Base-by-base conservation (phyloP, 2,113 vertebrate species). In the Zosterops pallidus region DNA sequence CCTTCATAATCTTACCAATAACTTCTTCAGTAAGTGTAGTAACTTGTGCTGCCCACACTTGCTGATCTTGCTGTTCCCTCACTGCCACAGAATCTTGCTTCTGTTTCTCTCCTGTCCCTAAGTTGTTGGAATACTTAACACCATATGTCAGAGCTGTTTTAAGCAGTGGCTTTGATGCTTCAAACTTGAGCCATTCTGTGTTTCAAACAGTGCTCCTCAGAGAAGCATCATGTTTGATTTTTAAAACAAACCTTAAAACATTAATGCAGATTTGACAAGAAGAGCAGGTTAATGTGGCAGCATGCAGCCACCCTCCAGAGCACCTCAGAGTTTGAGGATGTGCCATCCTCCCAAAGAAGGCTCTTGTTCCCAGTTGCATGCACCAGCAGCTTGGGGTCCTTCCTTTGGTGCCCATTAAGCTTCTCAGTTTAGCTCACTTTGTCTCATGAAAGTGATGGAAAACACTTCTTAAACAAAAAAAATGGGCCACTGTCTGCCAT, bases 401-500 rank as follows among this genome's bases (percentile, higher is more conserved):
- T 71, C 14, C 33, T 80, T 64, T 20, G 46, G 2, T 70, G 33
- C n/a, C 39, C 5, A 3, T 56, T 72, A 77, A 46, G 5, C 14
- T 63, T 85, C 15, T 79, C 39, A 68, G 14, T 71, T 69, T 63
- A 68, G 42, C 10, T 57, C 14, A 28, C 39, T 60, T 64, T 56
- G 20, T 64, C 12, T 74, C 31, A 13, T 2, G 4, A 47, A 76
- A 63, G 20, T 46, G 37, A 47, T 29, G 13, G 41, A 77, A 80
- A 84, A 29, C 21, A 21, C 18, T 67, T 68, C 10, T 62, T 37
- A 25, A 4, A 10, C 4, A 47, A 63, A 60, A 35, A 35, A 15
- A 11, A 7, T 4, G 33, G 18, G 9, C 26, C 0, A 2, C 37
- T 4, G 3, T 41, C 53, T 90, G 26, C 71, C 9, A 1, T 25